These are phyloP conservation scores for Garrulus glandarius DNA, from an alignment of 2,797 vertebrate genomes.

Conservation along the genomic window DNA sequence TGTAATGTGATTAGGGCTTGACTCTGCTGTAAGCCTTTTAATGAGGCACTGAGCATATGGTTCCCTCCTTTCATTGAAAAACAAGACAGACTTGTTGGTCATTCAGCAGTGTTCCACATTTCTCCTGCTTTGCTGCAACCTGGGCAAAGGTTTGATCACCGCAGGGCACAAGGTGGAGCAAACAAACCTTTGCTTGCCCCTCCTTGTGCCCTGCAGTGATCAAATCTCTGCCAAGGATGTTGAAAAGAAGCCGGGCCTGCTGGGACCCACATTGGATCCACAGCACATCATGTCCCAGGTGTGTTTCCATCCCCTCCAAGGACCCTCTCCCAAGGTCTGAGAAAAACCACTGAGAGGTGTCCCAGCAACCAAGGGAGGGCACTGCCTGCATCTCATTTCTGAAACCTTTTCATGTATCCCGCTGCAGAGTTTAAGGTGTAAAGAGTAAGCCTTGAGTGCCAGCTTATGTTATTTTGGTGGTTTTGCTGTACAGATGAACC, in stretches of 20 bases:
- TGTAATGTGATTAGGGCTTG: background rate
- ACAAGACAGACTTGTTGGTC: background rate
- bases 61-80: background rate
- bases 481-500: background rate
- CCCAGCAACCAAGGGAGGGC: background rate
- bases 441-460: background rate
- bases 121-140: background rate
- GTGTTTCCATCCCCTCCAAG: rapidly evolving
- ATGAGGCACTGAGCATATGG: background rate
- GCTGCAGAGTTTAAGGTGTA: background rate
- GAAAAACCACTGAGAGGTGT: background rate
- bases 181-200: background rate
- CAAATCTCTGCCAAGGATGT: background rate
- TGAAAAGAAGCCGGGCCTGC: rapidly evolving
- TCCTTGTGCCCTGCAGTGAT: background rate
- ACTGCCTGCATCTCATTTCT: background rate
- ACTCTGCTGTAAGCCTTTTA: background rate
- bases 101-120: background rate
- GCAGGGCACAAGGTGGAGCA: background rate
- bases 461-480: background rate
- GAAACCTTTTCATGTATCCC: background rate
- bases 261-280: background rate
- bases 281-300: too few species aligned
- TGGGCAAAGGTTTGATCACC: background rate
- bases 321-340: background rate